Conservation (phyloP, 1,140 invertebrate genomes). For the Polypedilum vanderplanki region DNA sequence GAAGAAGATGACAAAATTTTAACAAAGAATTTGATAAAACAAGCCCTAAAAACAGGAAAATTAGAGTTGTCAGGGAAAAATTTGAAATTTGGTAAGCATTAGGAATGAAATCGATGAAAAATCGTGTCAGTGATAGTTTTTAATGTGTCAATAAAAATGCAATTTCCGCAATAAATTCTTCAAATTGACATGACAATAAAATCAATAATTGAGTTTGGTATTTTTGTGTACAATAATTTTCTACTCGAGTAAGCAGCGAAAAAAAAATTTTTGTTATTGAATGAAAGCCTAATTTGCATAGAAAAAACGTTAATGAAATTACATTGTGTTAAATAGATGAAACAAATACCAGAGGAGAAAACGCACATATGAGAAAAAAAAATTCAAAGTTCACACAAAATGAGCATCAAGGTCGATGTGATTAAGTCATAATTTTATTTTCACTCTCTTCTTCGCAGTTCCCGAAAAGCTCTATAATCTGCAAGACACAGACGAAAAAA, state of each 20-base stretch:
- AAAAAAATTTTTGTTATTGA: constrained; percentile 21
- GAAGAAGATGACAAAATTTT: constrained; percentile 59
- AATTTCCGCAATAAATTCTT: constrained; percentile 33
- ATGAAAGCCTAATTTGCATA: background rate
- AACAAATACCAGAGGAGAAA: background rate
- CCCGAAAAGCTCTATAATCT: constrained; percentile 75
- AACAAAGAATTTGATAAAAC: constrained; percentile 61
- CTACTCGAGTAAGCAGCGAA: background rate
- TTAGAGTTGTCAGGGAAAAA: constrained; percentile 70
- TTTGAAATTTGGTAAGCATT: constrained; percentile 58
- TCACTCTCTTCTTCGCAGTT: constrained; percentile 51
- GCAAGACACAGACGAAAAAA: constrained; percentile 62
- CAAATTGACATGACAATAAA: constrained; percentile 34
- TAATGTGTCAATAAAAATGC: background rate
- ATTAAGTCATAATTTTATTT: background rate
- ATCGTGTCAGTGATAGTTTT: background rate
- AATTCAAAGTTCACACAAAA: background rate
- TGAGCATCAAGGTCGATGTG: background rate
- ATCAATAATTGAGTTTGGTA: constrained; percentile 8
- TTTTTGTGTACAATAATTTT: background rate
- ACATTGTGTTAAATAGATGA: background rate
- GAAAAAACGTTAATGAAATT: background rate
- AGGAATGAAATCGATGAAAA: constrained; percentile 1
- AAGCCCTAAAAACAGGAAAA: constrained; percentile 67
- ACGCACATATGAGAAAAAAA: too few species aligned